These are phyloP conservation scores for Hyalella azteca DNA, from an alignment of 2,888 invertebrate genomes.

Conservation along the genomic window DNA sequence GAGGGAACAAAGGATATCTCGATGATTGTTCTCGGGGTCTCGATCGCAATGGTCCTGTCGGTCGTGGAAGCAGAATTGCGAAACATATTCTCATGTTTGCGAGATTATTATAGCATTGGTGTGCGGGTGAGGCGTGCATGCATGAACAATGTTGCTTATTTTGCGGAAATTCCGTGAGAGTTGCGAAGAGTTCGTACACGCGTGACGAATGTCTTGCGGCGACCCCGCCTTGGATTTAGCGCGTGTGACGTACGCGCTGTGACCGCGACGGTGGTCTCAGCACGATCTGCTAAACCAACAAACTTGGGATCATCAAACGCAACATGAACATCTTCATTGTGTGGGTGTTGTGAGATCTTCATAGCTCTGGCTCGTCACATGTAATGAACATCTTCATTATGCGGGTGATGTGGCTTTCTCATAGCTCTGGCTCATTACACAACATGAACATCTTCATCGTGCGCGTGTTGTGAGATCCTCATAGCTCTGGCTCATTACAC, in stretches of 20 bases:
- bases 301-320: conserved; percentile 7
- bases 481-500: too few relatives aligned
- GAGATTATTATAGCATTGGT: background rate
- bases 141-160: too few relatives aligned
- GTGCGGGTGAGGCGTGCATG: conserved; percentile 10
- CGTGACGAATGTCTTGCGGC: background rate
- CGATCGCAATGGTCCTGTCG: too few relatives aligned
- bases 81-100: conserved; percentile 14
- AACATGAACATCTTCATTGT: conserved; percentile 13
- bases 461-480: too few relatives aligned
- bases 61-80: conserved; percentile 17
- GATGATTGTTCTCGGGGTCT: background rate
- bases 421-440: too few relatives aligned
- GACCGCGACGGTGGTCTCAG: too few relatives aligned
- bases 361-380: too few relatives aligned
- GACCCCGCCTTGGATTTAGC: background rate
- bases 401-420: too few relatives aligned
- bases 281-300: conserved; percentile 19
- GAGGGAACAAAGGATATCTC: background rate
- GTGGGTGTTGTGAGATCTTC: too few relatives aligned
- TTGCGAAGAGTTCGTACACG: conserved; percentile 1
- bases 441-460: too few relatives aligned
- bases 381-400: too few relatives aligned
- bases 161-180: conserved; percentile 10
- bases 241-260: conserved; percentile 2